Percentiles rank a stretch among this genome's conserved stretches.
phyloP scores from a whole-genome alignment of 2,797 vertebrate species.

The Macropodus opercularis region DNA sequence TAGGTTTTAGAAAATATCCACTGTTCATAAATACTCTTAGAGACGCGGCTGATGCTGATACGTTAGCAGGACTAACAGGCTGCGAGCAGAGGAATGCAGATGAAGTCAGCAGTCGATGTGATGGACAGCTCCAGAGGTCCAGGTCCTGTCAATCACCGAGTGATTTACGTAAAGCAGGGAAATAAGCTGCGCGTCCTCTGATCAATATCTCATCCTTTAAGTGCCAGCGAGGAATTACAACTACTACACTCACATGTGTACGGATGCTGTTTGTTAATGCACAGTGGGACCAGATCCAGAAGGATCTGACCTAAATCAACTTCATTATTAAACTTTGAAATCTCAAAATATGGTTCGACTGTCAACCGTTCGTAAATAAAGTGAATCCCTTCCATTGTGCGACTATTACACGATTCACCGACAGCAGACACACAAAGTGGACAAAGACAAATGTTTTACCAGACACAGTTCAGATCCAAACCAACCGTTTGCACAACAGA shows the following conservation, averaged over 20 bases:
- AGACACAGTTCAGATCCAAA: background rate
- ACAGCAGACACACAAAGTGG: background rate
- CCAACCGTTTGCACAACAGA: background rate
- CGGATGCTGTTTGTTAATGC: constrained; percentile 12
- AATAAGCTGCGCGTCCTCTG: constrained; percentile 52
- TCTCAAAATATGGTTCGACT: background rate
- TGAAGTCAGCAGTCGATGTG: constrained; percentile 47
- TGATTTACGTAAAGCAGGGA: constrained; percentile 68
- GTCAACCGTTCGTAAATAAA: too few relatives aligned
- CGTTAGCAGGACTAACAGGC: constrained; percentile 42
- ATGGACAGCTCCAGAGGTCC: constrained; percentile 30
- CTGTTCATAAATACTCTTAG: constrained; percentile 54
- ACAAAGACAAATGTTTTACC: background rate
- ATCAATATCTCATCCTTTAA: constrained; percentile 78
- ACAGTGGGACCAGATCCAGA: background rate
- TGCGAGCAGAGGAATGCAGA: constrained; percentile 23
- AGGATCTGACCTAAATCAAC: background rate
- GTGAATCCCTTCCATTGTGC: too few relatives aligned
- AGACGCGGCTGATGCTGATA: constrained; percentile 52
- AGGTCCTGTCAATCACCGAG: constrained; percentile 60
- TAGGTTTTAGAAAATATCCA: constrained; percentile 61
- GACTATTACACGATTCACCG: too few relatives aligned
- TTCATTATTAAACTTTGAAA: constrained; percentile 4
- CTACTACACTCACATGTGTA: constrained; percentile 6
- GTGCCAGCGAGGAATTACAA: constrained; percentile 63